These are phyloP conservation scores for Dinomys branickii DNA, from an alignment of 2,113 vertebrate genomes.

Conservation along the genomic window DNA sequence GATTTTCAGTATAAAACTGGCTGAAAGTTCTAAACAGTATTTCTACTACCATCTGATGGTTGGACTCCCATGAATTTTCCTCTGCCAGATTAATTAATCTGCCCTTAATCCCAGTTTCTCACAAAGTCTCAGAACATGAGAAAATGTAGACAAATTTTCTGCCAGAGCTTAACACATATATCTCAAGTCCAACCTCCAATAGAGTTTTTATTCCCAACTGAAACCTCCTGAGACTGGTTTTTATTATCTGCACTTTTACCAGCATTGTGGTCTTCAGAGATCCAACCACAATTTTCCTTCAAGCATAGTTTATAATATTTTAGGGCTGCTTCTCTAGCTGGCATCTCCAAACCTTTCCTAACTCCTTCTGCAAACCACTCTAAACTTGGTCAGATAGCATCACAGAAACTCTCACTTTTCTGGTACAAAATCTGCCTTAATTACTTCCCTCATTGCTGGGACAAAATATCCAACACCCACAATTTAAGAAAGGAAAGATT, in stretches of 20 bases:
- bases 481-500: background rate
- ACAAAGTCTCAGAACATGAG: background rate
- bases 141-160: background rate
- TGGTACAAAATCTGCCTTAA: background rate
- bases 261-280: background rate
- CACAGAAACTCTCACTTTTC: background rate
- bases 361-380: background rate
- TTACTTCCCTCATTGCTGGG: background rate
- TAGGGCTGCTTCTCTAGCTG: background rate
- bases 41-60: background rate
- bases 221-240: background rate
- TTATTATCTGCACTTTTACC: background rate
- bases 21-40: background rate
- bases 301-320: background rate
- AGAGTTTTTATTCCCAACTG: background rate
- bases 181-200: background rate
- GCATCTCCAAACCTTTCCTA: background rate
- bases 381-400: background rate
- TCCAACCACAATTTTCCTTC: background rate
- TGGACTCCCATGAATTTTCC: background rate
- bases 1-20: background rate
- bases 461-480: background rate
- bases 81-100: background rate
- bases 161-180: background rate
- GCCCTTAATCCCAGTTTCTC: background rate